Conservation (phyloP, 92 coral and sea anemone species). For the Meandrina meandrites region DNA sequence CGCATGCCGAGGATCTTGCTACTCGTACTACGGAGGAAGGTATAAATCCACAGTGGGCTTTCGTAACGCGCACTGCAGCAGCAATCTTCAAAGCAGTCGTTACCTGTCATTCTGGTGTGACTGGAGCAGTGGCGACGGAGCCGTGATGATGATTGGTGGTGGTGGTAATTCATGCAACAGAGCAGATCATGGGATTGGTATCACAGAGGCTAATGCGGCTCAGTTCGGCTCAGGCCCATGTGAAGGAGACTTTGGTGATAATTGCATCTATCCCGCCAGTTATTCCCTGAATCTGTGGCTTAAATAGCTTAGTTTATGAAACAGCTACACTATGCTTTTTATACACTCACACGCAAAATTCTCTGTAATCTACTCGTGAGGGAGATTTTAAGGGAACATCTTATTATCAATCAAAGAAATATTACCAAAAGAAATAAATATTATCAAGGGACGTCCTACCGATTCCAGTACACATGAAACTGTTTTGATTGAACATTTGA, state of each 20-base stretch:
- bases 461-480: no score
- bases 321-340: background rate
- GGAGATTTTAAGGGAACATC: no score
- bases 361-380: no score
- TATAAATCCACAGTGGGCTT: slow-evolving; percentile 52
- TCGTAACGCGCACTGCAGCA: slow-evolving; percentile 37
- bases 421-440: no score
- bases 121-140: slow-evolving; percentile 45
- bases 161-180: slow-evolving; percentile 45
- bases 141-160: slow-evolving; percentile 66
- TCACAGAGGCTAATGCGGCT: slow-evolving; percentile 53
- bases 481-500: no score
- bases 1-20: slow-evolving; percentile 59
- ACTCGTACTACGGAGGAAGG: slow-evolving; percentile 54
- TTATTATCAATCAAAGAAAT: no score
- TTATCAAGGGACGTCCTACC: no score
- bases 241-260: slow-evolving; percentile 44
- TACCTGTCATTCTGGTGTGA: slow-evolving; percentile 76
- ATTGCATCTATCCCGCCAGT: background rate
- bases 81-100: slow-evolving; percentile 39
- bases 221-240: background rate
- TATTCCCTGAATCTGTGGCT: slow-evolving; percentile 26
- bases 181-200: slow-evolving; percentile 73
- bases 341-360: background rate
- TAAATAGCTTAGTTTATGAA: background rate